Evolutionary conservation across 2,888 invertebrate genomes (phyloP).

Genomic region (Steinernema carpocapsae): DNA sequence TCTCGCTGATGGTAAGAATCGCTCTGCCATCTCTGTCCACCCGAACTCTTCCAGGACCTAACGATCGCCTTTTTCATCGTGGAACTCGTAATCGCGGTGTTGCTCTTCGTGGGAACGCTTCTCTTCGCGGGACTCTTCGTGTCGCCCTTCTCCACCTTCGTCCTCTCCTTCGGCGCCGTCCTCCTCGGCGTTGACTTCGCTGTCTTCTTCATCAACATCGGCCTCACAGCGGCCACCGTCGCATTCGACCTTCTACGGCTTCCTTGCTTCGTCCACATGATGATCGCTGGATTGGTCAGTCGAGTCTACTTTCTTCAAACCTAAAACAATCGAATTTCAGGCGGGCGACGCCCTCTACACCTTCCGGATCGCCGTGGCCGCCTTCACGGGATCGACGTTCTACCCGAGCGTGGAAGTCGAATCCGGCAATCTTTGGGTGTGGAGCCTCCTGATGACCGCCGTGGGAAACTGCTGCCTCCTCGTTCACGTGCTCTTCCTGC

Average conservation of each 20-base stretch:
- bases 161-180: slow-evolving; percentile 2
- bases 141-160: neutral
- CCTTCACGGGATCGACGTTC: neutral
- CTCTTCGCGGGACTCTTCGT: neutral
- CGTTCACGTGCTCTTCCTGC: no score
- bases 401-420: no score
- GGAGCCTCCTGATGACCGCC: no score
- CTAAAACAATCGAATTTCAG: neutral
- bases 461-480: no score
- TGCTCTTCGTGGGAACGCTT: neutral
- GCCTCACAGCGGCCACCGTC: neutral
- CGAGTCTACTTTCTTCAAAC: neutral
- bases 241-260: neutral
- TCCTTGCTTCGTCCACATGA: neutral
- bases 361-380: neutral
- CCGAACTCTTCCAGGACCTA: neutral
- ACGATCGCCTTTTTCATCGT: slow-evolving; percentile 5
- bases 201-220: neutral
- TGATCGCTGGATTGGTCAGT: neutral
- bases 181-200: slow-evolving; percentile 18
- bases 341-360: neutral
- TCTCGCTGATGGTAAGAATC: neutral
- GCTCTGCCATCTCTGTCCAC: neutral
- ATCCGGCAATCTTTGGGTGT: no score
- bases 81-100: neutral